A percentile compares a stretch with the other conserved stretches of the same genome.
Evolutionary conservation across 2,888 invertebrate genomes (phyloP).

Genomic region (Fabriciana adippe): DNA sequence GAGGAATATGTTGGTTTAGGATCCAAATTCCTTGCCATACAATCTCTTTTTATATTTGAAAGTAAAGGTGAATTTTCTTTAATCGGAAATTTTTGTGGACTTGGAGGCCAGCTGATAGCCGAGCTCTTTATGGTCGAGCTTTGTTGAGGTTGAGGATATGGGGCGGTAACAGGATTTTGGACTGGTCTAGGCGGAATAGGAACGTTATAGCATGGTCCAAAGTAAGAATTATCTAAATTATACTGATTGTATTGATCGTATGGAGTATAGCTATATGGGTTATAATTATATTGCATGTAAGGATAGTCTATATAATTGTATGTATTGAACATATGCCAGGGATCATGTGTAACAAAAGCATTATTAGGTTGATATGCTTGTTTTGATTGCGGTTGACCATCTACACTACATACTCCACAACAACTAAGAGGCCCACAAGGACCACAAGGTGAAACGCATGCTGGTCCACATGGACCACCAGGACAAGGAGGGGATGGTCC

Average conservation of each 20-base stretch:
- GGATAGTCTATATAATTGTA: conserved; percentile 15
- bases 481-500: conserved; percentile 40
- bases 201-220: conserved; percentile 37
- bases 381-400: background rate
- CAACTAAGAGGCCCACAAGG: conserved; percentile 43
- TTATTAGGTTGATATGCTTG: no score
- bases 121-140: conserved; percentile 13
- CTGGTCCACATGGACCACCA: conserved; percentile 43
- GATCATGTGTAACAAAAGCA: background rate
- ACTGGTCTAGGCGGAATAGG: conserved; percentile 37
- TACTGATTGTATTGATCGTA: conserved; percentile 16
- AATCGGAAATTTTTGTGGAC: conserved; percentile 3
- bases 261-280: background rate
- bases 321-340: conserved; percentile 15
- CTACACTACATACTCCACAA: conserved; percentile 33
- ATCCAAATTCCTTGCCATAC: conserved; percentile 17
- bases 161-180: background rate
- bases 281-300: conserved; percentile 18
- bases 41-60: background rate
- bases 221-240: conserved; percentile 9
- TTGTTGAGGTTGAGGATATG: background rate
- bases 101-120: conserved; percentile 16
- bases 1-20: conserved; percentile 15
- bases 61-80: conserved; percentile 1
- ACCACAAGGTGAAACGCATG: no score